Base-by-base conservation (phyloP, 2,888 invertebrate species). In the Quadroppia sp. region DNA sequence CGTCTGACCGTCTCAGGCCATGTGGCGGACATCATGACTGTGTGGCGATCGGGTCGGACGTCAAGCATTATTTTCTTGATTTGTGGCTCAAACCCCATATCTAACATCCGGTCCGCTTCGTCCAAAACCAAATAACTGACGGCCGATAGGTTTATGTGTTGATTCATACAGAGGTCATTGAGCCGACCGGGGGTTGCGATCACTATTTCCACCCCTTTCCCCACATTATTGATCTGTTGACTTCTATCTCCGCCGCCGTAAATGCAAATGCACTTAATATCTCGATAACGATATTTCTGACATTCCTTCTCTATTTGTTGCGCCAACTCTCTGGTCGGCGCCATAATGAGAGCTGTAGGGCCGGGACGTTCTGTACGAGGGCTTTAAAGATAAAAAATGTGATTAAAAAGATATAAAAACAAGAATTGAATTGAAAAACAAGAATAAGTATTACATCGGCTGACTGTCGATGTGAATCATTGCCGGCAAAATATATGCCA, bases 21-120 rank as follows among this genome's bases (percentile, higher is more conserved):
- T 0, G 97, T 97, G 17, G 97, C 97, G 81, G 89, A 89, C 0
- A 96, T 97, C 94, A 97, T 94, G 0, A 96, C 88, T n/a, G 94
- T 94, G 82, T 97, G 95, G 72, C 94, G 84, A 45, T 77, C 93
- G 9, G 94, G 92, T 72, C 93, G 86, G 28, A 94, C 88, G 80
- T 90, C 89, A 75, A 90, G 85, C 77, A 94, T 83, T 17, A 90
- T 88, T 81, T 90, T 90, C 50, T 91, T 87, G 77, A 97, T 85
- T 76, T 86, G 84, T 9, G 85, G 84, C 78, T 86, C 85, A 81
- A 86, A 86, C 1, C 86, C 86, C 84, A 86, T 83, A 79, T 86
- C 86, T 72, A 86, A 80, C 86, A 86, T 87, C n/a, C 86, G 80
- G 78, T 98, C 86, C 89, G 87, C 86, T 84, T 98, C 98, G 84